A percentile compares a stretch with the other conserved stretches of the same genome.
Evolutionary conservation across 2,888 invertebrate species (phyloP).

Genomic region (Tetranychus piercei): DNA sequence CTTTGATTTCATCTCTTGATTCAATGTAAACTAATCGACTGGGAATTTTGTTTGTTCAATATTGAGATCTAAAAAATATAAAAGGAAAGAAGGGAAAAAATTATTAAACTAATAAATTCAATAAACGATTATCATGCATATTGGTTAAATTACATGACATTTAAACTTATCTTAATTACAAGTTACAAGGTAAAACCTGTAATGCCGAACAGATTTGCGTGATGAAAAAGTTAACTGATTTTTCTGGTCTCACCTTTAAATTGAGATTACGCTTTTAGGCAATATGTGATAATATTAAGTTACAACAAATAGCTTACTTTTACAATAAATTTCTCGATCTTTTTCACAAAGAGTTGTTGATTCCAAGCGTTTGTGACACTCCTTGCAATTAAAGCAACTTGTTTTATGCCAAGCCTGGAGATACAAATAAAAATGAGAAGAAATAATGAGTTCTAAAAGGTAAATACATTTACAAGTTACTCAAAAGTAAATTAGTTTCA

Average conservation of each 20-base stretch:
- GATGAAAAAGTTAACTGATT: too few relatives aligned
- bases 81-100: too few relatives aligned
- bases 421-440: conserved; percentile 19
- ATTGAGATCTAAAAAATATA: too few relatives aligned
- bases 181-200: not conserved
- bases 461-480: not conserved
- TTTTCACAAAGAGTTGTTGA: conserved; percentile 36
- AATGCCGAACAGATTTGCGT: not conserved
- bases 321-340: conserved; percentile 37
- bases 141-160: not conserved
- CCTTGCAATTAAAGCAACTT: conserved; percentile 36
- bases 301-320: conserved; percentile 32
- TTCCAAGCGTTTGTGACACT: conserved; percentile 36
- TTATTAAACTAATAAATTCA: not conserved
- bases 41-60: too few relatives aligned
- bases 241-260: too few relatives aligned
- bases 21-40: too few relatives aligned
- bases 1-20: too few relatives aligned
- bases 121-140: not conserved
- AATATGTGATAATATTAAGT: not conserved
- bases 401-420: conserved; percentile 36
- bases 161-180: not conserved
- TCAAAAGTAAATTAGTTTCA: not conserved
- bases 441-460: not conserved
- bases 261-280: not conserved